A percentile compares a stretch with the other conserved stretches of the same genome.
These are phyloP conservation scores for Esox masquinongy DNA, from an alignment of 2,797 vertebrate genomes.

Conservation along the genomic window DNA sequence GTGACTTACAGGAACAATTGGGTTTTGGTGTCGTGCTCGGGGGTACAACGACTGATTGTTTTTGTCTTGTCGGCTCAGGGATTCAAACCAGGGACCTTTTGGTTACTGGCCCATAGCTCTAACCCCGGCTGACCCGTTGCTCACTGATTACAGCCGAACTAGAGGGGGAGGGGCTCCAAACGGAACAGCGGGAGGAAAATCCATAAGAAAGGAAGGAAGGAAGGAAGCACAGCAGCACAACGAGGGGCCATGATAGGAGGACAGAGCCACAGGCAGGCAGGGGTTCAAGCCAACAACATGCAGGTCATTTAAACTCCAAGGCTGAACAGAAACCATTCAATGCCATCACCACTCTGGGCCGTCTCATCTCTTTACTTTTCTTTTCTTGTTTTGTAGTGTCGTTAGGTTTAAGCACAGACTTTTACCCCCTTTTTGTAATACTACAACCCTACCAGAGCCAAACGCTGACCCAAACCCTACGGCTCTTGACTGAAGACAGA, in stretches of 20 bases:
- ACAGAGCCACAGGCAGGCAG: slow-evolving; percentile 58
- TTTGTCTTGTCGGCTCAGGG: too few relatives aligned
- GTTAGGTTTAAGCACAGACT: slow-evolving; percentile 62
- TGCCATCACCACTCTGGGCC: slow-evolving; percentile 60
- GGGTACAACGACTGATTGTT: too few relatives aligned
- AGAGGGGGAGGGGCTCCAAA: slow-evolving; percentile 71
- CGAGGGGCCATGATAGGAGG: slow-evolving; percentile 70
- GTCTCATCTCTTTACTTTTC: slow-evolving; percentile 56
- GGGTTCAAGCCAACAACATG: slow-evolving; percentile 77
- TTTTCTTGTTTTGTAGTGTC: slow-evolving; percentile 59
- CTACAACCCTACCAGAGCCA: not conserved
- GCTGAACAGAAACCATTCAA: slow-evolving; percentile 79
- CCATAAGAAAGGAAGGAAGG: slow-evolving; percentile 64
- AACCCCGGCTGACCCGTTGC: too few relatives aligned
- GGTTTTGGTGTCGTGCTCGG: too few relatives aligned
- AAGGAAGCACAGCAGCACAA: slow-evolving; percentile 77
- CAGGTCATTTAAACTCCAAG: slow-evolving; percentile 87
- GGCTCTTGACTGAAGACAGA: slow-evolving; percentile 57
- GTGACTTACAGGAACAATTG: too few relatives aligned
- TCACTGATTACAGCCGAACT: slow-evolving; percentile 18
- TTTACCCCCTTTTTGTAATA: slow-evolving; percentile 6
- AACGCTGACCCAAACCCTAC: slow-evolving; percentile 49
- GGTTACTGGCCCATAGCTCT: too few relatives aligned
- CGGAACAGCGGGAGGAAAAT: slow-evolving; percentile 65
- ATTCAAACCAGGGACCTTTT: too few relatives aligned